A percentile compares a stretch with the other conserved stretches of the same genome.
phyloP scores from a whole-genome alignment of 2,797 vertebrate species.

The Aulostomus chinensis region DNA sequence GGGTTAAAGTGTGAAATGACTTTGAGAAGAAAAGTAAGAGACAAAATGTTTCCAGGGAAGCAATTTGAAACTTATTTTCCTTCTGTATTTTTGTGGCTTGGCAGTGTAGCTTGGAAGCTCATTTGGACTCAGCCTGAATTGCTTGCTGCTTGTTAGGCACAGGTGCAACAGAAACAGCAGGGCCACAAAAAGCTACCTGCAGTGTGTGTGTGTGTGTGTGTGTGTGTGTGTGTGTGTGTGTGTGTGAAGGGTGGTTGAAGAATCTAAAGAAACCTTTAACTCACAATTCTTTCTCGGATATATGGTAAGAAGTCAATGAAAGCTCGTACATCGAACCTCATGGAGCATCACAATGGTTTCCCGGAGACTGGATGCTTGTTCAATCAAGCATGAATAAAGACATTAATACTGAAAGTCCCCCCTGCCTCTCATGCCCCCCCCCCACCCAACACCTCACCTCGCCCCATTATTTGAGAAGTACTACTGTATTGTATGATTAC shows the following conservation, averaged over 20 bases:
- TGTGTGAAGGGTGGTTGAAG: too few species aligned
- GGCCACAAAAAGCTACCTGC: conserved; percentile 3
- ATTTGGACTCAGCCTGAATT: conserved; percentile 15
- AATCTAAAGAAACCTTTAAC: not conserved
- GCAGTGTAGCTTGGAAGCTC: not conserved
- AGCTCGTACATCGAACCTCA: conserved; percentile 4
- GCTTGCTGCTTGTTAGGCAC: conserved; percentile 30
- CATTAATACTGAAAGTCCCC: too few species aligned
- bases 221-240: too few species aligned
- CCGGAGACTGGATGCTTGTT: too few species aligned
- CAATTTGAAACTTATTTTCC: not conserved
- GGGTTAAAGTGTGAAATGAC: not conserved
- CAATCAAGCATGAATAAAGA: too few species aligned
- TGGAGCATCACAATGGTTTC: not conserved
- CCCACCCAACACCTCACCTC: too few species aligned
- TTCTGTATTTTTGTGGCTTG: conserved; percentile 4
- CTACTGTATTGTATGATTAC: conserved; percentile 4
- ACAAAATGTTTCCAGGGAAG: conserved; percentile 1
- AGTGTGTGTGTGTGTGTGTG: not conserved
- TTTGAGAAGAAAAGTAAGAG: not conserved
- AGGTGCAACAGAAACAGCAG: conserved; percentile 25
- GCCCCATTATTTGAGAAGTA: too few species aligned
- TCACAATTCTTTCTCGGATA: not conserved
- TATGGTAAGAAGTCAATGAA: not conserved
- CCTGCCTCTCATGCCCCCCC: too few species aligned